A percentile compares a stretch with the other conserved stretches of the same genome.
phyloP scores from a whole-genome alignment of 2,113 vertebrate species.

The Catharus fuscescens region DNA sequence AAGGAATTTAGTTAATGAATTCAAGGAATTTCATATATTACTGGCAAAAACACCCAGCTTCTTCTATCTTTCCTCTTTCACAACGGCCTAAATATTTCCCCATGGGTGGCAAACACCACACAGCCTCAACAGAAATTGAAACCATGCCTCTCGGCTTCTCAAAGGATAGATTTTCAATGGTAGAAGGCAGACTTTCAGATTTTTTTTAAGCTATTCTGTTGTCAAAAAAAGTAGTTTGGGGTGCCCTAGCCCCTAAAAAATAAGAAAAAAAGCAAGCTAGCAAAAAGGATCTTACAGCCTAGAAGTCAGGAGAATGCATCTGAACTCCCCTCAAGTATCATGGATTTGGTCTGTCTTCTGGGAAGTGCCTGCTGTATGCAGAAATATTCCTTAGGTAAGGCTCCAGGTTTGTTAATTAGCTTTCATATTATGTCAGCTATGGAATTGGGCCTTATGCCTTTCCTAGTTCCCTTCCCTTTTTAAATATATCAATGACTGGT shows the following conservation, averaged over 20 bases:
- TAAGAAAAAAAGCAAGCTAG: background rate
- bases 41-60: background rate
- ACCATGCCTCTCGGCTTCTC: background rate
- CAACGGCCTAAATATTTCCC: background rate
- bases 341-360: background rate
- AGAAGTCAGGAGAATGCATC: background rate
- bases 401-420: background rate
- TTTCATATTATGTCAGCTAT: background rate
- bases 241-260: background rate
- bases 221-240: background rate
- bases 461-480: background rate
- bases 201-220: background rate
- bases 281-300: background rate
- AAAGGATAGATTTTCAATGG: background rate
- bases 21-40: background rate
- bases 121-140: background rate
- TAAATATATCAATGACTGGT: background rate
- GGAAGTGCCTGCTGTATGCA: background rate
- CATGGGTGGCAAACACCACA: background rate
- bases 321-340: background rate
- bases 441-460: accelerated
- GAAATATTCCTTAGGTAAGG: background rate
- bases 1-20: background rate
- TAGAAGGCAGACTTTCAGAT: background rate
- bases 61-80: background rate